Base-by-base conservation (phyloP, 2,888 invertebrate species). In the Carpatolechia fugitivella region DNA sequence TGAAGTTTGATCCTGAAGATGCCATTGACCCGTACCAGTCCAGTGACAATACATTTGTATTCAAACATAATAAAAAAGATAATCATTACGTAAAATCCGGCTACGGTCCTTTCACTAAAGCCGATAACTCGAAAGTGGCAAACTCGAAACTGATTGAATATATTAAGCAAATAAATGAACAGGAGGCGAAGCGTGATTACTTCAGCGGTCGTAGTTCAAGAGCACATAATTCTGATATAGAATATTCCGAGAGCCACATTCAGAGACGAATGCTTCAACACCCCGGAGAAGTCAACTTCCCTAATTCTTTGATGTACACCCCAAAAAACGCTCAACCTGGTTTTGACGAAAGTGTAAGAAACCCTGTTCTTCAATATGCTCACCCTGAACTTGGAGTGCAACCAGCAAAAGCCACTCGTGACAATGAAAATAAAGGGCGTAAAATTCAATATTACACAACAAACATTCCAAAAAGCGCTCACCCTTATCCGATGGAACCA, bases 361-460 rank as follows among this genome's bases (percentile, higher is more conserved):
- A 94, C 20, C 95, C 95, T 0, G 94, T 95, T 2, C 85, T 95
- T 0, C 95, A 95, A 68, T 95, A 95, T 69, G 95, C 95, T 0
- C 95, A 95, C 73, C 95, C 95, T 0, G 95, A 95, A 66, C 79
- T 95, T 4, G 95, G 95, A 11, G 93, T 95, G 0, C 95, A 95
- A 73, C 94, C 95, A 0, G 95, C 95, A 0, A 94, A 93, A 77
- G 90, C 90, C 1, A 89, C 85, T 1, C 74, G 84, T n/a, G 86
- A 86, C 54, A 78, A 74, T 64, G 70, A 80, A 14, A 75, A 78
- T 44, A 77, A 75, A 53, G 83, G 84, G 59, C 75, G 83, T 29
- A 89, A 86, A 75, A 68, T 90, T 0, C 85, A 89, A 63, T 92
- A 92, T 64, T 92, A 91, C 64, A 80, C 85, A 1, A 86, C 85